These are phyloP conservation scores for Miniopterus natalensis DNA, from an alignment of 2,113 vertebrate species.

Conservation along the genomic window DNA sequence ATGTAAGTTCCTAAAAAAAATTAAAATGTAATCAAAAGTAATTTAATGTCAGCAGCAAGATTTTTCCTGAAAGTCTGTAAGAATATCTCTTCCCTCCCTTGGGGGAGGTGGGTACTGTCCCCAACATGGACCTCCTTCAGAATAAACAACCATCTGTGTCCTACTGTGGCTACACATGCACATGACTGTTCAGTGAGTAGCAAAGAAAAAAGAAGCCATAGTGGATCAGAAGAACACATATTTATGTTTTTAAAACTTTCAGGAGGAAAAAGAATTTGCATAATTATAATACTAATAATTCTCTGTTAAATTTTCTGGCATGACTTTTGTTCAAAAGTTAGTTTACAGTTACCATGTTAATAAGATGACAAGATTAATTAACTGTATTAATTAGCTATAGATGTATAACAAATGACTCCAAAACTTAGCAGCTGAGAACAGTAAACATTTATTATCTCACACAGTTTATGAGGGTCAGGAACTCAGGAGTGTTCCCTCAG, in stretches of 20 bases:
- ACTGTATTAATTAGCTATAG: background rate
- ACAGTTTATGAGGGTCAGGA: background rate
- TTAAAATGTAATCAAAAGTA: constrained; percentile 40
- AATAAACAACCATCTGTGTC: background rate
- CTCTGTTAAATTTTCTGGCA: background rate
- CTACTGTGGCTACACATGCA: background rate
- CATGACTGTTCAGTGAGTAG: background rate
- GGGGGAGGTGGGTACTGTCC: background rate
- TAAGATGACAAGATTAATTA: constrained; percentile 29
- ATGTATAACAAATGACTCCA: background rate
- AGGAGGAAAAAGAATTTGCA: background rate
- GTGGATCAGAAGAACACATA: background rate
- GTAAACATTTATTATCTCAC: background rate
- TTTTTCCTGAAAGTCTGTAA: background rate
- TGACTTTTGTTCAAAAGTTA: constrained; percentile 47
- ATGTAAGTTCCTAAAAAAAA: background rate
- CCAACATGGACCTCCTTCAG: background rate
- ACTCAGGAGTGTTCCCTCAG: background rate
- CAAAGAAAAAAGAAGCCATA: background rate
- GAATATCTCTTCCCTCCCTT: background rate
- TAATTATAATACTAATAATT: constrained; percentile 15
- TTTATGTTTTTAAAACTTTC: constrained; percentile 3
- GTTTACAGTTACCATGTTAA: constrained; percentile 32
- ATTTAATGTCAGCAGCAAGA: constrained; percentile 1
- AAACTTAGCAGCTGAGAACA: background rate